Evolutionary conservation across 2,113 vertebrate genomes (phyloP), one percentile per base, ranked within the genome.

Genomic region (Salvelinus fontinalis): DNA sequence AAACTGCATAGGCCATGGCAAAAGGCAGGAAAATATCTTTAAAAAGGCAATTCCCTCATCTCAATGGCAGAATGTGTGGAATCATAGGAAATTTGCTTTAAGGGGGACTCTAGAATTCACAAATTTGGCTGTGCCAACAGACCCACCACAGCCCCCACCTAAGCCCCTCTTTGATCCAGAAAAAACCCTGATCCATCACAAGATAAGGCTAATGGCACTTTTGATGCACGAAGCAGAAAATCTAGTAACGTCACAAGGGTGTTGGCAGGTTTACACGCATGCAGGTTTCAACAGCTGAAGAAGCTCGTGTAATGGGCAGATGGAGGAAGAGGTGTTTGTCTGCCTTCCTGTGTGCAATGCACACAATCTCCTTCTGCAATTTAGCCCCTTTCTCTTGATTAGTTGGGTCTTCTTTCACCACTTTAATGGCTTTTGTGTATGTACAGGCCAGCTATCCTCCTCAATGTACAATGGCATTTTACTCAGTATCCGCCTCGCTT

Each of bases 311-410:
- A 48, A 29, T 20, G 5, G n/a, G 16, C 57, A 73, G 27, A 39
- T 39, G 57, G 24, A 60, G 54, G 29, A 73, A 20, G 79, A 57
- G 24, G 44, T 60, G 5, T 75, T 2, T 57, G 24, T 59, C 64
- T 71, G 67, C 51, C 66, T 76, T 83, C 62, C 22, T 70, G 62
- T 72, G 13, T 69, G 31, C 6, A 7, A 9, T 34, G 20, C 39
- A 59, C n/a, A 20, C 31, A 39, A 39, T 39, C 39, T 39, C 39
- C 8, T 39, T 8, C 34, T 39, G 8, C 2, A 39, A 39, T 39
- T 39, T 39, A 39, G 39, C 39, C 39, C 2, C 39, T 65, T 65
- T 66, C 26, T 24, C 64, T 27, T 22, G 64, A 66, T 66, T 4
- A 66, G 64, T 11, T 44, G 8, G 9, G 12, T 18, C 16, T 51